Conservation (phyloP, 2,797 vertebrate species). For the Dermochelys coriacea region DNA sequence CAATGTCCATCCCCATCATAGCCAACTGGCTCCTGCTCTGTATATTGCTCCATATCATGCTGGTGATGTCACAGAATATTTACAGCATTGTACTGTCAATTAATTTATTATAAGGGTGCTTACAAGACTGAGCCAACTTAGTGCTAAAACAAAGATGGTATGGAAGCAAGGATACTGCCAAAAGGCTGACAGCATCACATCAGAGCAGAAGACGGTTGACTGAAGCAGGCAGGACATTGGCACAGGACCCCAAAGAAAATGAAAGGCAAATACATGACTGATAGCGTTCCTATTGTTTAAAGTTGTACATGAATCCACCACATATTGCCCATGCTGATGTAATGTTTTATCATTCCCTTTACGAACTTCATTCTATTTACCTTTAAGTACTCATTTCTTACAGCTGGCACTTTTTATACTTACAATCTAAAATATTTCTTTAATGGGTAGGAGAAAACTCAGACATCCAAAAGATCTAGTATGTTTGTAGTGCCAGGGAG, state of each 20-base stretch:
- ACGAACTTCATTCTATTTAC: not conserved
- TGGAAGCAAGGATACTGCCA: not conserved
- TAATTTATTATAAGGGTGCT: not conserved
- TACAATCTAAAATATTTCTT: not conserved
- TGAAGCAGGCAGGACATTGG: not conserved
- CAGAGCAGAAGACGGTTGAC: rapidly evolving
- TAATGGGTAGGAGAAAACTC: not conserved
- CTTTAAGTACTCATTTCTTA: not conserved
- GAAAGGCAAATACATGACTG: not conserved
- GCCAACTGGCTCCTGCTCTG: not conserved
- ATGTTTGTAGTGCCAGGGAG: not conserved
- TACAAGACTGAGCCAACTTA: not conserved
- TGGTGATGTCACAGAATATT: not conserved
- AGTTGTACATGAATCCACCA: rapidly evolving
- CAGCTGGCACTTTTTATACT: not conserved
- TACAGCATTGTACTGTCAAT: not conserved
- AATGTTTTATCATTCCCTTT: not conserved
- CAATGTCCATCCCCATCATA: too few species aligned
- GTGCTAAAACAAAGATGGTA: not conserved
- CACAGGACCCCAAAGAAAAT: not conserved
- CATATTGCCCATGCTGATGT: not conserved
- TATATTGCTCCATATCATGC: not conserved
- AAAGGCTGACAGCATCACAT: not conserved
- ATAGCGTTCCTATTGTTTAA: not conserved
- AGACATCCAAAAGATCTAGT: not conserved